These are phyloP conservation scores for Enteromius treurensis DNA, from an alignment of 2,797 vertebrate species.

Conservation along the genomic window DNA sequence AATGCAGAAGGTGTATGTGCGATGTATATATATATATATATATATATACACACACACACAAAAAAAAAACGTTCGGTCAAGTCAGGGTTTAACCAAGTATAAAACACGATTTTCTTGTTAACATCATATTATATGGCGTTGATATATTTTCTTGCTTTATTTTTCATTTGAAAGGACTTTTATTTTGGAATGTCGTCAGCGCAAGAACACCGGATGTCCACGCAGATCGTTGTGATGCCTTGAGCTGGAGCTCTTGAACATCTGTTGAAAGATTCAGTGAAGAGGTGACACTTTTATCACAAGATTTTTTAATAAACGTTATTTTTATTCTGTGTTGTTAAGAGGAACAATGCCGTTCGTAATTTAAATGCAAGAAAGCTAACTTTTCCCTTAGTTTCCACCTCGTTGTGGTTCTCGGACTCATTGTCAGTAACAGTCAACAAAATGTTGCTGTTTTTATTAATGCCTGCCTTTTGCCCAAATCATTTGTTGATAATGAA, in stretches of 20 bases:
- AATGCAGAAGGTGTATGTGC: neutral
- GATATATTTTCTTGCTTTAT: neutral
- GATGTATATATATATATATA: neutral
- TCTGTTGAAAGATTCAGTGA: slow-evolving; percentile 12
- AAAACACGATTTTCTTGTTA: neutral
- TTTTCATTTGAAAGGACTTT: neutral
- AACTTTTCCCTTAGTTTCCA: neutral
- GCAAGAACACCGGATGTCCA: slow-evolving; percentile 4
- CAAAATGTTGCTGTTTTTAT: neutral
- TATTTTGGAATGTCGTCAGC: slow-evolving; percentile 25
- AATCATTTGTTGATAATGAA: neutral
- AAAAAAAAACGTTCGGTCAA: neutral
- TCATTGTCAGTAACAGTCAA: neutral
- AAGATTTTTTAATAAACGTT: neutral
- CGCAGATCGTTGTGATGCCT: neutral
- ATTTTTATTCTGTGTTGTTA: neutral
- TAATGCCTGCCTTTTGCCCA: neutral
- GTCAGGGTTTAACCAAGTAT: too few relatives aligned
- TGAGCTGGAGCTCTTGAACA: neutral
- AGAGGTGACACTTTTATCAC: slow-evolving; percentile 21
- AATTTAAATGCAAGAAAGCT: neutral
- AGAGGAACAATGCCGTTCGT: neutral
- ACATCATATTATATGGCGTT: neutral
- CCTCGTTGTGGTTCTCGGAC: neutral
- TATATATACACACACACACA: neutral